phyloP scores from a whole-genome alignment of 2,797 vertebrate species.

The Sarcoramphus papa region DNA sequence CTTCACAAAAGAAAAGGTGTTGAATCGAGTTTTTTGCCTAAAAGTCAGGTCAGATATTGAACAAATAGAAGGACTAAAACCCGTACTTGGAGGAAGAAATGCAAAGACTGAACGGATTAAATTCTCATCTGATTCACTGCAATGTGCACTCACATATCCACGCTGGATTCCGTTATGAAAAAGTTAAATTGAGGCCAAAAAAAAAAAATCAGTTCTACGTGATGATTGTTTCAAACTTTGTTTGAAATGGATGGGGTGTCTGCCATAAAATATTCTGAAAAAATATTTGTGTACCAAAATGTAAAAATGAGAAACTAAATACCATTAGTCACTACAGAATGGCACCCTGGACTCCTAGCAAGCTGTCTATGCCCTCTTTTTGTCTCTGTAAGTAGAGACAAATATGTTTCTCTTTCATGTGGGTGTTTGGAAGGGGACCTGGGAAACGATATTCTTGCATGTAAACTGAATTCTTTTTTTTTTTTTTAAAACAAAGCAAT shows the following conservation, averaged over 20 bases:
- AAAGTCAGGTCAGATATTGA: not conserved
- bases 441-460: not conserved
- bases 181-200: not conserved
- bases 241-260: not conserved
- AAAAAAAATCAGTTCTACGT: not conserved
- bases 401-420: not conserved
- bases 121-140: not conserved
- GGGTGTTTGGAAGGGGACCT: not conserved
- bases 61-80: not conserved
- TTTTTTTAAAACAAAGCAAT: not conserved
- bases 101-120: not conserved
- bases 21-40: not conserved
- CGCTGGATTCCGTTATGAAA: not conserved
- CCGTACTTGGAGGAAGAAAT: not conserved
- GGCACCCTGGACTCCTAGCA: not conserved
- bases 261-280: not conserved
- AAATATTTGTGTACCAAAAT: not conserved
- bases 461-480: not conserved
- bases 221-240: not conserved
- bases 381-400: accelerated
- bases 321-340: not conserved
- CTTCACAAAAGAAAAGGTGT: not conserved
- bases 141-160: accelerated
- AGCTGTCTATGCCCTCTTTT: not conserved
- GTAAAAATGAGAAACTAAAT: not conserved